These are phyloP conservation scores for Ophion costatus DNA, from an alignment of 2,888 invertebrate species.

Conservation along the genomic window DNA sequence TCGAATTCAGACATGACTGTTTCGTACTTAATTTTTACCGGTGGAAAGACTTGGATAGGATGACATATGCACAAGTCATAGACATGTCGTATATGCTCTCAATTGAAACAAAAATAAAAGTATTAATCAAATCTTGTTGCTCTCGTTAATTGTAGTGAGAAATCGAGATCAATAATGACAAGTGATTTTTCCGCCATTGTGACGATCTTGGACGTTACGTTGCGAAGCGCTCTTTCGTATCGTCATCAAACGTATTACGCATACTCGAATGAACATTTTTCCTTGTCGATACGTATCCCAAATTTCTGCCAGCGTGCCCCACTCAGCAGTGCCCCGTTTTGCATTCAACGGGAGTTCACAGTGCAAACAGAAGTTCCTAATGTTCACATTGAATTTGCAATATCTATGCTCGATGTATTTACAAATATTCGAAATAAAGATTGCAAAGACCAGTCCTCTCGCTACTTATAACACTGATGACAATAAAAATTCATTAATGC, in stretches of 20 bases:
- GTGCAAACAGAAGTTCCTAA: background rate
- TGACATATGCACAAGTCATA: background rate
- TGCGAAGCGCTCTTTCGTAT: background rate
- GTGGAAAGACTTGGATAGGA: background rate
- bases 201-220: background rate
- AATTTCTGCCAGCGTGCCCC: background rate
- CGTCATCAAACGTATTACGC: background rate
- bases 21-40: background rate
- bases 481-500: background rate
- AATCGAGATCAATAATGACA: background rate
- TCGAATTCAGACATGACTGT: background rate
- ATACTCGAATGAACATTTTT: background rate
- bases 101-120: slow-evolving; percentile 1
- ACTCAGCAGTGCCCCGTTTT: no score
- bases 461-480: no score
- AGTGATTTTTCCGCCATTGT: background rate
- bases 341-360: no score
- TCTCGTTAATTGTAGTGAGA: background rate
- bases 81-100: background rate
- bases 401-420: background rate
- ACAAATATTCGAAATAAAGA: background rate
- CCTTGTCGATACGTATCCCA: background rate
- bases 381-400: background rate
- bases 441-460: background rate
- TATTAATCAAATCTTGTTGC: background rate